Evolutionary conservation across 2,797 vertebrate species (phyloP), one percentile per base, ranked within the genome.

Genomic region (Phrynocephalus forsythii): DNA sequence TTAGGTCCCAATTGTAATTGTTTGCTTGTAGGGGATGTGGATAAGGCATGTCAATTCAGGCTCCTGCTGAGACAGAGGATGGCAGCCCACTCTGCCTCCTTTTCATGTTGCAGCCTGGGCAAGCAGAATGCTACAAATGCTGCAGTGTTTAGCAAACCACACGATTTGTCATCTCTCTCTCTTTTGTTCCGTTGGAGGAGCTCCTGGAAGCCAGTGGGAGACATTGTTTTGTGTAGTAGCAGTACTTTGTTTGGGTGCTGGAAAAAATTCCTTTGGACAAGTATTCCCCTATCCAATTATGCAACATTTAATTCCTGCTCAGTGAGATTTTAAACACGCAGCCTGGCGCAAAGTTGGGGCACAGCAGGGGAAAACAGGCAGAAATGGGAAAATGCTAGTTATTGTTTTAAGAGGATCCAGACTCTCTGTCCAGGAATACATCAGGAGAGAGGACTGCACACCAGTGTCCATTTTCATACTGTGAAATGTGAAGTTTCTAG

Each of bases 41-140:
- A 73, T 63, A 20, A 28, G 33, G 94, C 86, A 82, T n/a, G 66
- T 80, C 0, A 85, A 85, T 94, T 92, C 85, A 83, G 13, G 66
- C n/a, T 91, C 82, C 50, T 85, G 44, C 38, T 1, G 72, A 73
- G 52, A 77, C 63, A 38, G 67, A 76, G 86, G 78, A 30, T 87
- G 48, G 79, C 73, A 92, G 79, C 90, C 79, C 92, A 26, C 0
- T 84, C 67, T 56, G 13, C 71, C 86, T 78, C n/a, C 1, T 60
- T 92, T 94, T 89, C 88, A 88, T 85, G 73, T 84, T 75, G 76
- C 75, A 77, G 38, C 75, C 80, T 88, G 3, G 94, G 91, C 88
- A 87, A 68, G 68, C 50, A 87, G 78, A 89, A 78, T 83, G 85
- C 28, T 7, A 75, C 18, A 69, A 1, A 1, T 88, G 28, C 89